Evolutionary conservation across 64 coral and sea anemone genomes (phyloP).

Genomic region (Montipora foliosa): DNA sequence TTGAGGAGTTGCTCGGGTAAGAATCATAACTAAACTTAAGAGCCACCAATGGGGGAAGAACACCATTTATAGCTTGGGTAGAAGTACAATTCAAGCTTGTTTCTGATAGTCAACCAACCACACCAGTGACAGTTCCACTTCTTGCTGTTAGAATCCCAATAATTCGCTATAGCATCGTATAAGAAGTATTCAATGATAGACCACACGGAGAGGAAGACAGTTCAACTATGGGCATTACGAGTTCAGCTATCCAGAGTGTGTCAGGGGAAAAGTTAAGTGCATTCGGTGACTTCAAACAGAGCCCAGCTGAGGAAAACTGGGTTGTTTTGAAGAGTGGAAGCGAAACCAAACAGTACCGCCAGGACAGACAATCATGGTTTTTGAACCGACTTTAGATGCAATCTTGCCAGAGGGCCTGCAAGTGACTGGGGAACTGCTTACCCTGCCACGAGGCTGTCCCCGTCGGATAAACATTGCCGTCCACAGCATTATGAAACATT

Average conservation of each 20-base stretch:
- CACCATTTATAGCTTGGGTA: slow-evolving; percentile 9
- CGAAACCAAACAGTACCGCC: neutral
- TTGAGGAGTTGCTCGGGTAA: slow-evolving; percentile 8
- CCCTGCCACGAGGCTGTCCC: neutral
- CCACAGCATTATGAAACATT: neutral
- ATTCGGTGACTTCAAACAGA: slow-evolving; percentile 18
- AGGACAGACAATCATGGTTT: neutral
- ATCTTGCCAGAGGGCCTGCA: neutral
- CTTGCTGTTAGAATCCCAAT: slow-evolving; percentile 31
- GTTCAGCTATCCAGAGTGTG: neutral
- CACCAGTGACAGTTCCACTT: slow-evolving; percentile 3
- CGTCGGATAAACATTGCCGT: slow-evolving; percentile 6
- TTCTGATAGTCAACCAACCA: neutral
- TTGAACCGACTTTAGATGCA: neutral
- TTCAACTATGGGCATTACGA: neutral
- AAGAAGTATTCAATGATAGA: slow-evolving; percentile 23
- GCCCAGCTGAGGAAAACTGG: neutral
- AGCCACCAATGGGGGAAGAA: slow-evolving; percentile 55
- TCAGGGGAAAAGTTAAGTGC: neutral
- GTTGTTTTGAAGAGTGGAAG: slow-evolving; percentile 11
- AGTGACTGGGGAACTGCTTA: neutral
- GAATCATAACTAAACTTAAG: slow-evolving; percentile 17
- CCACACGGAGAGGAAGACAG: neutral
- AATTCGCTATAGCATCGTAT: slow-evolving; percentile 51
- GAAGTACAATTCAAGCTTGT: neutral